These are phyloP conservation scores for Lasioglossum leucozonium DNA, from an alignment of 2,888 invertebrate species.

Conservation along the genomic window DNA sequence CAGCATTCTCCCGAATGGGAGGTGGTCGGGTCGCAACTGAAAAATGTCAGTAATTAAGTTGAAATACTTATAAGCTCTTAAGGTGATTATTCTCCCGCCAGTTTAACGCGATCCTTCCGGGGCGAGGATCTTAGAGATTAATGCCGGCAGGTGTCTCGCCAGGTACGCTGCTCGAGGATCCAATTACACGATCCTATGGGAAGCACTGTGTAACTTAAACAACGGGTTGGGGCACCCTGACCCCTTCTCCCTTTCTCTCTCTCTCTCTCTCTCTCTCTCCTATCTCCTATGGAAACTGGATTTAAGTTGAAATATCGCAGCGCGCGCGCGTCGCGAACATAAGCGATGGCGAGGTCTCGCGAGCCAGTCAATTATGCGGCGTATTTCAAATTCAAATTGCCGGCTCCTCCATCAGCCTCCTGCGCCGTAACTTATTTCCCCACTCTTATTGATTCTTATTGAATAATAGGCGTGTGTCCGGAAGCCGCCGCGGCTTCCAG, in stretches of 20 bases:
- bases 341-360: slow-evolving; percentile 33
- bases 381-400: slow-evolving; percentile 4
- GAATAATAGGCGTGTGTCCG: neutral
- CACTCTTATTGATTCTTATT: neutral
- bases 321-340: slow-evolving; percentile 28
- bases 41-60: slow-evolving; percentile 42
- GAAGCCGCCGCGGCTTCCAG: neutral
- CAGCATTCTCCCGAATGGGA: neutral
- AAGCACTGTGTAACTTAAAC: slow-evolving; percentile 56
- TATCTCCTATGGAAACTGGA: slow-evolving; percentile 39
- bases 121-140: slow-evolving; percentile 55
- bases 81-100: slow-evolving; percentile 47
- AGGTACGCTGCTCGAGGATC: slow-evolving; percentile 56
- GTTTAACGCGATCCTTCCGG: slow-evolving; percentile 43
- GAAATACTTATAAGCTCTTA: slow-evolving; percentile 47
- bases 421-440: neutral
- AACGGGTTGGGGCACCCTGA: slow-evolving; percentile 34
- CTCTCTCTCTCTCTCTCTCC: neutral
- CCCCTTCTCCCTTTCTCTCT: neutral
- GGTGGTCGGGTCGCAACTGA: neutral
- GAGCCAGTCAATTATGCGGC: slow-evolving; percentile 8
- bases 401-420: neutral
- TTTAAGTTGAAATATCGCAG: slow-evolving; percentile 54
- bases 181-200: slow-evolving; percentile 64
- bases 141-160: slow-evolving; percentile 60